These are phyloP conservation scores for Spodoptera litura DNA, from an alignment of 1,140 invertebrate genomes.

Conservation along the genomic window DNA sequence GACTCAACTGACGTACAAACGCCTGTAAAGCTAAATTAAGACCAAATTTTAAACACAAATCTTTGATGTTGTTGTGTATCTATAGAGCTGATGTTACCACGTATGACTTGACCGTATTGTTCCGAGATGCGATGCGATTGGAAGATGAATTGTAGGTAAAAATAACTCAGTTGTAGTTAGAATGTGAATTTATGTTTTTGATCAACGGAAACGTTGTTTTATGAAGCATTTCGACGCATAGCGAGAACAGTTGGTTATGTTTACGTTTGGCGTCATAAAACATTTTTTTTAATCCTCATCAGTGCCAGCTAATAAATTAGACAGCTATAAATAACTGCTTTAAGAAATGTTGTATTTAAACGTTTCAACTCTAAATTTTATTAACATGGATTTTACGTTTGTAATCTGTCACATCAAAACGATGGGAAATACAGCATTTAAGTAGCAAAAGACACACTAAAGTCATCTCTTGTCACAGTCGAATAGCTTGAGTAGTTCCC, in stretches of 20 bases:
- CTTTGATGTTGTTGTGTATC: slow-evolving; percentile 67
- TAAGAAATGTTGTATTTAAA: background rate
- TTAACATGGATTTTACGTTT: no score
- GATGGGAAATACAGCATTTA: no score
- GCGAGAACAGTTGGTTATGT: slow-evolving; percentile 19
- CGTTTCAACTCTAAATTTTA: background rate
- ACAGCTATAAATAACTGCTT: background rate
- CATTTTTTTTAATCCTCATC: slow-evolving; percentile 3
- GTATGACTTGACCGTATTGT: slow-evolving; percentile 34
- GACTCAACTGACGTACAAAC: slow-evolving; percentile 80
- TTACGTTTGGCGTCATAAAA: slow-evolving; percentile 22
- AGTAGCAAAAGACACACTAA: slow-evolving; percentile 30
- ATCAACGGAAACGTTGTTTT: background rate
- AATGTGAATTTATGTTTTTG: slow-evolving; percentile 1
- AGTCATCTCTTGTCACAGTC: slow-evolving; percentile 30
- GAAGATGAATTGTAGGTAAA: slow-evolving; percentile 19
- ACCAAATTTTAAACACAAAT: slow-evolving; percentile 86
- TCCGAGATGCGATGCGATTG: background rate
- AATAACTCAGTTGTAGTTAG: slow-evolving; percentile 8
- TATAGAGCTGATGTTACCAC: slow-evolving; percentile 69
- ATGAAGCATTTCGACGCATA: background rate
- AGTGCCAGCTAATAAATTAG: slow-evolving; percentile 1
- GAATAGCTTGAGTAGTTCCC: slow-evolving; percentile 63
- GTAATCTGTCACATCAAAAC: no score
- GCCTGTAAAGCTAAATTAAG: slow-evolving; percentile 86